A percentile compares a stretch with the other conserved stretches of the same genome.
Conservation (phyloP, 2,888 invertebrate species). For the Tachina lurida region DNA sequence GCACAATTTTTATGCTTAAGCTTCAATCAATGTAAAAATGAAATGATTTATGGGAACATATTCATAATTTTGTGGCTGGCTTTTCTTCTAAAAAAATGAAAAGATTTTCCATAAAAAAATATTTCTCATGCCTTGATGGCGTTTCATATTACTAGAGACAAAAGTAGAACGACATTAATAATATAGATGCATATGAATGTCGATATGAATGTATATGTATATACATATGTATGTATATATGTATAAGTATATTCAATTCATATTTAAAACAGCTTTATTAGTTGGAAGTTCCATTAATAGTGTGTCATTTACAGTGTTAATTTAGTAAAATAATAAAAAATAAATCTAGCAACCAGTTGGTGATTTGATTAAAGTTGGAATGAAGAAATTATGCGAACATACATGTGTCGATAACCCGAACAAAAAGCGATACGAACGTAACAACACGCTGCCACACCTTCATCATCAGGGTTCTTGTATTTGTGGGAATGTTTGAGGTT, state of each 20-base stretch:
- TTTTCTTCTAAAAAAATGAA: slow-evolving; percentile 19
- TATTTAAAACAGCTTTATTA: neutral
- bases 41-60: slow-evolving; percentile 22
- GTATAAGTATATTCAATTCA: neutral
- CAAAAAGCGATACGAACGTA: too few species aligned
- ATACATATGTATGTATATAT: neutral
- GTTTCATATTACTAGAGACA: neutral
- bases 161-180: neutral
- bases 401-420: too few species aligned
- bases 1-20: slow-evolving; percentile 2
- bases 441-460: too few species aligned
- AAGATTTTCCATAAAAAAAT: slow-evolving; percentile 11
- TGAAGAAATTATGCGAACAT: neutral
- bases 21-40: slow-evolving; percentile 49
- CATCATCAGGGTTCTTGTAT: too few species aligned
- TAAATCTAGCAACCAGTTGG: neutral
- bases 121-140: neutral
- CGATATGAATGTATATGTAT: neutral
- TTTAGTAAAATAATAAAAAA: neutral
- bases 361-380: neutral
- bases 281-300: slow-evolving; percentile 7
- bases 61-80: slow-evolving; percentile 21
- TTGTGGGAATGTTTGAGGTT: too few species aligned
- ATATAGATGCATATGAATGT: neutral
- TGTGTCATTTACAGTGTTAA: slow-evolving; percentile 2